Evolutionary conservation across 2,113 vertebrate genomes (phyloP), one percentile per base, ranked within the genome.

Genomic region (Gymnarchus niloticus): DNA sequence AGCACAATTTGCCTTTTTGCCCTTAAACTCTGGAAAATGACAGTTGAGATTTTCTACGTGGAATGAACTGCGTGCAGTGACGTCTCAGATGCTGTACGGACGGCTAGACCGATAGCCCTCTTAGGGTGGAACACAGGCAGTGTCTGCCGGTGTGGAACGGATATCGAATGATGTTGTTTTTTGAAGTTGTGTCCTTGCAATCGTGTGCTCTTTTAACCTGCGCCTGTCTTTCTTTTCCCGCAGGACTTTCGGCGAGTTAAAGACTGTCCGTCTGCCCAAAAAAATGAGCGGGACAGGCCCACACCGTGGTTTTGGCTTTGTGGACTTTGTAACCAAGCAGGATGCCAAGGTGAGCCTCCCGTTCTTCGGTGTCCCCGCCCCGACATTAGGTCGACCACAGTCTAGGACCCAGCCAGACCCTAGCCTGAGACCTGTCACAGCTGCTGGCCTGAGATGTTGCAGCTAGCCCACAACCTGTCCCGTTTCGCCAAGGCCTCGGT

Each of bases 161-260:
- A n/a, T n/a, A n/a, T n/a, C n/a, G n/a, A n/a, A n/a, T n/a, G n/a
- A n/a, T n/a, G n/a, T n/a, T n/a, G n/a, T n/a, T n/a, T n/a, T n/a
- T n/a, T n/a, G n/a, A n/a, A n/a, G n/a, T n/a, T n/a, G n/a, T n/a
- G n/a, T n/a, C n/a, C n/a, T n/a, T n/a, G n/a, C n/a, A n/a, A n/a
- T n/a, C n/a, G n/a, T n/a, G n/a, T n/a, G n/a, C n/a, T n/a, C n/a
- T n/a, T n/a, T n/a, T n/a, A n/a, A n/a, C n/a, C n/a, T n/a, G 41
- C 37, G 19, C 19, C 41, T 46, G 76, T 78, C 44, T 78, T 48
- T 21, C 23, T 37, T 48, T 2, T 78, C 46, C 46, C 23, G 1
- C 89, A 99, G 98, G 91, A 98, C 97, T 14, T 99, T 99, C 81
- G 98, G 98, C 73, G 98, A 99, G 91, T 92, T 99, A 90, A 99